These are phyloP conservation scores for Aquatica leii DNA, from an alignment of 2,888 invertebrate genomes.

Conservation along the genomic window DNA sequence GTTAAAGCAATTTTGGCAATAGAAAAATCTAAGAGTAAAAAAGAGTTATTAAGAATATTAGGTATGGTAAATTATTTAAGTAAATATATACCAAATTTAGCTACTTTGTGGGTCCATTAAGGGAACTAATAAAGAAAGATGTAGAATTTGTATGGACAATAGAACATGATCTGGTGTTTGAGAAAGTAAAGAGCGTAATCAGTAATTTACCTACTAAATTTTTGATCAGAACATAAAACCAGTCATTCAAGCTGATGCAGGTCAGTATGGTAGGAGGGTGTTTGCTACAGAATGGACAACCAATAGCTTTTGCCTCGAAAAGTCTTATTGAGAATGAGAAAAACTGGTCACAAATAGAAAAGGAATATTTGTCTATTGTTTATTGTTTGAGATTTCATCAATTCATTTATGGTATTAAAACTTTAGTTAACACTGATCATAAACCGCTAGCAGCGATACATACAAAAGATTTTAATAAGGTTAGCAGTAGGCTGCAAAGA, in stretches of 20 bases:
- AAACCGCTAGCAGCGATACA: no score
- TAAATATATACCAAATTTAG: slow-evolving; percentile 6
- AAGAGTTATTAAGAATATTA: slow-evolving; percentile 5
- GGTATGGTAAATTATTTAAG: no score
- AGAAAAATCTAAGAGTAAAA: no score
- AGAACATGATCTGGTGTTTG: slow-evolving; percentile 16
- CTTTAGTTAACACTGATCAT: no score
- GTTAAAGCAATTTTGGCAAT: no score
- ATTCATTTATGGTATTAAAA: no score
- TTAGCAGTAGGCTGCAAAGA: no score
- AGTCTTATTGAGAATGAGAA: slow-evolving; percentile 31
- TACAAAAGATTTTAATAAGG: no score
- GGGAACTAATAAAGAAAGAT: neutral
- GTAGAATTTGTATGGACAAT: no score
- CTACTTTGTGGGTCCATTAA: neutral
- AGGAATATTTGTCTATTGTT: slow-evolving; percentile 29
- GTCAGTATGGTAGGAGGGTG: slow-evolving; percentile 28
- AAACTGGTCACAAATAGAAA: slow-evolving; percentile 50
- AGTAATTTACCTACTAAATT: slow-evolving; percentile 4
- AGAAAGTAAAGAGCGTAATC: no score
- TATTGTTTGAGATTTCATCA: no score
- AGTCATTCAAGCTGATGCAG: slow-evolving; percentile 36
- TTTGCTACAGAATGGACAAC: slow-evolving; percentile 35
- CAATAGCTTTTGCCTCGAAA: slow-evolving; percentile 34
- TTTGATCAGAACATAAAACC: slow-evolving; percentile 34